phyloP scores from a whole-genome alignment of 1,140 invertebrate species.

The Hyphantria cunea region DNA sequence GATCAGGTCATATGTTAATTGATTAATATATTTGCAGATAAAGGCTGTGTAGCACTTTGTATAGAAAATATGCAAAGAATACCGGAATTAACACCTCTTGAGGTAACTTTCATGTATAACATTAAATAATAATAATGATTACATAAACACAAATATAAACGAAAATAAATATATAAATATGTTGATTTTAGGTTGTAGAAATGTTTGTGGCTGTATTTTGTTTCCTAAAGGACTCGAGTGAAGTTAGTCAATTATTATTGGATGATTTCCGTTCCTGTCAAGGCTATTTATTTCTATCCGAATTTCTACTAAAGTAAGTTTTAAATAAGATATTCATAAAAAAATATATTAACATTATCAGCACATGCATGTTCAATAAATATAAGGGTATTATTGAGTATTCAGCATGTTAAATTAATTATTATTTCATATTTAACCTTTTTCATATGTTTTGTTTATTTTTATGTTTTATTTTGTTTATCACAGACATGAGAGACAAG shows the following conservation, averaged over 20 bases:
- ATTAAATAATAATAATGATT: too few relatives aligned
- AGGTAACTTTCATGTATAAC: conserved; percentile 76
- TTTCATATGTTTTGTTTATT: conserved; percentile 53
- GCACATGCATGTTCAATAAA: conserved; percentile 35
- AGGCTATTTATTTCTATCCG: conserved; percentile 96
- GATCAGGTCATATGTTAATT: background rate
- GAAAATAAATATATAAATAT: too few relatives aligned
- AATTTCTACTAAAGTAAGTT: conserved; percentile 95
- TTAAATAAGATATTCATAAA: conserved; percentile 32
- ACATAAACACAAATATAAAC: too few relatives aligned
- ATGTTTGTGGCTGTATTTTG: conserved; percentile 99
- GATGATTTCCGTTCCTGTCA: conserved; percentile 98
- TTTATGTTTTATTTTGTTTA: conserved; percentile 68
- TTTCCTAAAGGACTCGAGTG: conserved; percentile 99
- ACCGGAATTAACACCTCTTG: conserved; percentile 95
- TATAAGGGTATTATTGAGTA: conserved; percentile 10
- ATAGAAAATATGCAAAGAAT: conserved; percentile 98
- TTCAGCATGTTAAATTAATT: conserved; percentile 29
- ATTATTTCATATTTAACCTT: too few relatives aligned
- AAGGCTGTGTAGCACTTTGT: conserved; percentile 96
- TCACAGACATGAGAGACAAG: conserved; percentile 78
- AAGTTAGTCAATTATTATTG: conserved; percentile 95
- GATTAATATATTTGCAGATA: conserved; percentile 86
- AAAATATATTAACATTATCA: too few relatives aligned
- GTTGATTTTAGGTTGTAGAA: conserved; percentile 88